A percentile compares a stretch with the other conserved stretches of the same genome.
These are phyloP conservation scores for Pachycephala philippinensis DNA, from an alignment of 2,113 vertebrate genomes.

Conservation along the genomic window DNA sequence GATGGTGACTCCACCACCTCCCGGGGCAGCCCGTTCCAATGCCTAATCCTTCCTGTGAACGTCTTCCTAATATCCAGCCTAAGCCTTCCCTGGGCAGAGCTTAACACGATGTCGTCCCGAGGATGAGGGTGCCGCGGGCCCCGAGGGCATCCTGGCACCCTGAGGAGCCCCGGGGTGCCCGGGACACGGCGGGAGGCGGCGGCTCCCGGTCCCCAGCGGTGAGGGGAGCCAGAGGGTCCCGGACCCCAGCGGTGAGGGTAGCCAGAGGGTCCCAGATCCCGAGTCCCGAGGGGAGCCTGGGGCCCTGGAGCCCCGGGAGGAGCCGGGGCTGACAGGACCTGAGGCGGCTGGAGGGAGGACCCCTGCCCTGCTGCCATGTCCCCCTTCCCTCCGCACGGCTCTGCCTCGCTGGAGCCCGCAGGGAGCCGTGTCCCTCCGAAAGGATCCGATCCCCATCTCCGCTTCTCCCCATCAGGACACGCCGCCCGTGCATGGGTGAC, in stretches of 20 bases:
- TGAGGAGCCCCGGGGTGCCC: not conserved
- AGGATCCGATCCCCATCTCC: fast-evolving
- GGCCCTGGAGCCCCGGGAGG: fast-evolving
- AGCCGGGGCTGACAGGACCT: not conserved
- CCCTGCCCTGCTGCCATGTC: not conserved
- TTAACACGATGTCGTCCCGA: not conserved
- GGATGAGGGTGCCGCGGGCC: not conserved
- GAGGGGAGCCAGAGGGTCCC: not conserved
- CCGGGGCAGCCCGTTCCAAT: not conserved
- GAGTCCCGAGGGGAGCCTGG: not conserved
- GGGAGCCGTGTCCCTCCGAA: not conserved
- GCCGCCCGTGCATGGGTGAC: fast-evolving
- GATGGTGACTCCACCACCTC: not conserved
- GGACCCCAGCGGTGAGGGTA: not conserved
- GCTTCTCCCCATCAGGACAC: fast-evolving
- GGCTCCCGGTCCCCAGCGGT: fast-evolving
- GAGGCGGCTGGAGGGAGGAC: not conserved
- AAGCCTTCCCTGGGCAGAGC: not conserved
- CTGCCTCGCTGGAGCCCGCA: fast-evolving
- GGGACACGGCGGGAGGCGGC: fast-evolving
- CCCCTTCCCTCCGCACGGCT: fast-evolving
- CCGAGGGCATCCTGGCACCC: not conserved
- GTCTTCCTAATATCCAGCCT: too few relatives aligned
- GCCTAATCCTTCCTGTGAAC: not conserved
- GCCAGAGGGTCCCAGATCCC: not conserved